Conservation (phyloP, 1,140 invertebrate genomes). For the Ceratosolen fusciceps region DNA sequence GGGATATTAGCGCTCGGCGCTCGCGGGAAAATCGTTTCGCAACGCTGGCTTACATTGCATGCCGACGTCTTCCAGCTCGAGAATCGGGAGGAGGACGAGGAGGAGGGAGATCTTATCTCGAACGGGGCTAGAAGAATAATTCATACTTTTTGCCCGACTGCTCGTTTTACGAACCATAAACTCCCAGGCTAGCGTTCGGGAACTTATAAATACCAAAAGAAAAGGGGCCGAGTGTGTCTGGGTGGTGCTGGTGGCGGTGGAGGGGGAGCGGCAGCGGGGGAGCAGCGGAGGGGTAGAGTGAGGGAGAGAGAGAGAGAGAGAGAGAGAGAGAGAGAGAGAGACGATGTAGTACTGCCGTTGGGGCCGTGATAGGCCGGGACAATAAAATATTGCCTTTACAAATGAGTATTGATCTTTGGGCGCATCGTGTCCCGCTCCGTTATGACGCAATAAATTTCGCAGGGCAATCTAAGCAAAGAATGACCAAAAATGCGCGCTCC, state of each 20-base stretch:
- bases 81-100: no score
- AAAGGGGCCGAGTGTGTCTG: no score
- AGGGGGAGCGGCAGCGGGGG: no score
- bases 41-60: background rate
- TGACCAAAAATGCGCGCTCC: background rate
- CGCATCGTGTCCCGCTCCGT: background rate
- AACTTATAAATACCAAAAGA: no score
- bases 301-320: no score
- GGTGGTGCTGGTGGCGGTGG: no score
- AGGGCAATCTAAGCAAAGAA: conserved; percentile 16
- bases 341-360: no score
- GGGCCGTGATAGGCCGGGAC: background rate
- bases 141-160: background rate
- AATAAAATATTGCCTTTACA: conserved; percentile 14
- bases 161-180: conserved; percentile 4
- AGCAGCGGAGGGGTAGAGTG: no score
- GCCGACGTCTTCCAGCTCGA: background rate
- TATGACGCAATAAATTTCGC: conserved; percentile 9
- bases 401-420: conserved; percentile 7
- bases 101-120: conserved; percentile 13
- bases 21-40: background rate
- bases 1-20: background rate
- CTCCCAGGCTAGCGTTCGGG: no score
- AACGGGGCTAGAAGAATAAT: background rate
- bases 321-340: no score